A percentile compares a stretch with the other conserved stretches of the same genome.
These are phyloP conservation scores for Bradypodion ventrale DNA, from an alignment of 2,797 vertebrate species.

Conservation along the genomic window DNA sequence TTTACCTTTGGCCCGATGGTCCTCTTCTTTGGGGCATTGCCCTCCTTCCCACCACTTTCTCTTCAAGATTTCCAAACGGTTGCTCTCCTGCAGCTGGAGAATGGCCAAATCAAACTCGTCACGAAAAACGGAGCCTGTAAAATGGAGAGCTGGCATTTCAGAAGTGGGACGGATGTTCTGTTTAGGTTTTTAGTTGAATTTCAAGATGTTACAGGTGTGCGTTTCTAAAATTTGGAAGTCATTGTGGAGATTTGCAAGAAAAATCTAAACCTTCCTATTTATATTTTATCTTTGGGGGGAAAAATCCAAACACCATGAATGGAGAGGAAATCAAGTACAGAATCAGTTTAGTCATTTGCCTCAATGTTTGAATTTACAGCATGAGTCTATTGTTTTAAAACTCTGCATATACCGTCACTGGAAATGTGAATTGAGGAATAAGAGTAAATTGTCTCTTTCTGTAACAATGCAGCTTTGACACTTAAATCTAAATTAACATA, in stretches of 20 bases:
- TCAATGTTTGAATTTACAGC: neutral
- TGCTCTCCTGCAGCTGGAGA: conserved; percentile 97
- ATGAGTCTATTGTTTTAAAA: neutral
- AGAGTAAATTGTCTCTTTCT: no score
- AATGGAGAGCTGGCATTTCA: conserved; percentile 26
- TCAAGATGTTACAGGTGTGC: neutral
- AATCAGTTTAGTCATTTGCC: neutral
- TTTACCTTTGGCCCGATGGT: conserved; percentile 96
- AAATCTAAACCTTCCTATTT: neutral
- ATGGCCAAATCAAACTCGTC: conserved; percentile 97
- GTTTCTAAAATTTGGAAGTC: neutral
- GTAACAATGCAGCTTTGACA: neutral
- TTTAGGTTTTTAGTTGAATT: no score
- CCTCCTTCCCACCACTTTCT: conserved; percentile 99
- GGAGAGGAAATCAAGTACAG: no score
- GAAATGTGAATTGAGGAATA: neutral
- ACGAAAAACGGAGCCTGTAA: conserved; percentile 88
- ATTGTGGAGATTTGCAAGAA: neutral
- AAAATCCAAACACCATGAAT: no score
- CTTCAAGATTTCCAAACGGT: conserved; percentile 96
- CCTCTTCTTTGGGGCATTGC: conserved; percentile 97
- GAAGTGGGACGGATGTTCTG: neutral
- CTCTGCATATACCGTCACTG: neutral
- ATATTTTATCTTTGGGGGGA: no score
- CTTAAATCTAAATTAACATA: neutral